Percentiles rank a stretch among this genome's conserved stretches.
Evolutionary conservation across 2,888 invertebrate species (phyloP).

Genomic region (Bruchidius siliquastri): DNA sequence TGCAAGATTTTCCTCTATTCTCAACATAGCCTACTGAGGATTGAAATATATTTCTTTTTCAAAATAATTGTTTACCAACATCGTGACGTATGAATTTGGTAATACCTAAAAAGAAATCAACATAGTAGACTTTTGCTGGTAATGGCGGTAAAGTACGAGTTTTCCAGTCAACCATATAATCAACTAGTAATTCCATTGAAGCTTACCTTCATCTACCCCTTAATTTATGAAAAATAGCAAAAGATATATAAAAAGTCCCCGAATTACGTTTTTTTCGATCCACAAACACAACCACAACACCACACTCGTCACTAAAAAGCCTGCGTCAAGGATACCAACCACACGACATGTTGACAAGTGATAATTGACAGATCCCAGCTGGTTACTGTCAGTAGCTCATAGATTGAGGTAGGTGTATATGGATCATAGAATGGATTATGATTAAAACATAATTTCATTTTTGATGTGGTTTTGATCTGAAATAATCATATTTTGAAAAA

Average conservation of each 20-base stretch:
- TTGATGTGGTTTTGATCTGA: too few relatives aligned
- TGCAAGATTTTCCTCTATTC: not conserved
- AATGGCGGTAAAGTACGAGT: not conserved
- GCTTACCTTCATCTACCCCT: constrained; percentile 47
- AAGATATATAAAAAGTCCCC: constrained; percentile 41
- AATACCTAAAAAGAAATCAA: constrained; percentile 27
- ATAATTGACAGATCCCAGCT: not conserved
- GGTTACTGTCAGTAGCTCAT: not conserved
- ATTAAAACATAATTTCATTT: too few relatives aligned
- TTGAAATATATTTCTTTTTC: constrained; percentile 10
- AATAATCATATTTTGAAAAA: too few relatives aligned
- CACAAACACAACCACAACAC: constrained; percentile 1
- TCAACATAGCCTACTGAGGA: not conserved
- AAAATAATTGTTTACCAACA: constrained; percentile 26
- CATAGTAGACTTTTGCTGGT: constrained; percentile 8
- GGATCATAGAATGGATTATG: too few relatives aligned
- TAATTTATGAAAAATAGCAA: constrained; percentile 36
- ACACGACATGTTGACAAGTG: not conserved
- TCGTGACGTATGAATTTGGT: constrained; percentile 32
- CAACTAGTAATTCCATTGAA: not conserved
- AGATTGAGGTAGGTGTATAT: too few relatives aligned
- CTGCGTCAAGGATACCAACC: not conserved
- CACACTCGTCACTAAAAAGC: not conserved
- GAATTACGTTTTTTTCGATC: constrained; percentile 20
- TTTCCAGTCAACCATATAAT: not conserved